Evolutionary conservation across 2,888 invertebrate genomes (phyloP), one percentile per base, ranked within the genome.

Genomic region (Pseudeuparius sepicola): DNA sequence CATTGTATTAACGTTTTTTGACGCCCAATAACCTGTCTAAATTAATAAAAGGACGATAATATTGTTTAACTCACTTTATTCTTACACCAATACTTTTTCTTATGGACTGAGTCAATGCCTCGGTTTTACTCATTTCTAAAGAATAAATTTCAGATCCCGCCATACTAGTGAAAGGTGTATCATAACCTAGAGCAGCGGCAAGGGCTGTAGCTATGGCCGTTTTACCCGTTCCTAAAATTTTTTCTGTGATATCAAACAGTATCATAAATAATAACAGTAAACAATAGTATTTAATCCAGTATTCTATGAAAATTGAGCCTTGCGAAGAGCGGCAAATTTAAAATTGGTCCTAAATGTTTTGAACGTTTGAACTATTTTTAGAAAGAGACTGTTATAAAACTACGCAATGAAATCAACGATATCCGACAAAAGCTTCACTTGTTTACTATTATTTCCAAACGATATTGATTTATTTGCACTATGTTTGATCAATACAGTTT

Each of bases 91-190:
- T 97, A n/a, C 86, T 86, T 56, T 94, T 96, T 36, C 97, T 74
- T 39, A 98, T 85, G 0, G 97, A 84, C 60, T 98, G 98, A 1
- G 93, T 93, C 3, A 99, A 64, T 0, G 96, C 96, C 64, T 98
- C 98, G 0, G 98, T 98, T 65, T 98, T 98, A 57, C 94, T 87
- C 92, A 99, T 96, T 61, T 98, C 98, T 42, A 97, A 60, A 0
- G 97, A 97, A 61, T 90, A 98, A 40, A 98, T 94, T 67, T 98
- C 98, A 1, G 94, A 94, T 1, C 94, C 98, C 9, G 96, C 90
- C 81, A 98, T 96, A 50, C 90, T 88, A 0, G 96, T 97, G 55
- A 99, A 99, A 0, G 98, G 98, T 2, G 97, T 97, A 56, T 97
- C 97, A 1, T 75, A 73, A 0, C 94, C 94, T 5, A 96, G 61